Conservation (phyloP, 1,140 invertebrate genomes). For the Anthonomus grandis region DNA sequence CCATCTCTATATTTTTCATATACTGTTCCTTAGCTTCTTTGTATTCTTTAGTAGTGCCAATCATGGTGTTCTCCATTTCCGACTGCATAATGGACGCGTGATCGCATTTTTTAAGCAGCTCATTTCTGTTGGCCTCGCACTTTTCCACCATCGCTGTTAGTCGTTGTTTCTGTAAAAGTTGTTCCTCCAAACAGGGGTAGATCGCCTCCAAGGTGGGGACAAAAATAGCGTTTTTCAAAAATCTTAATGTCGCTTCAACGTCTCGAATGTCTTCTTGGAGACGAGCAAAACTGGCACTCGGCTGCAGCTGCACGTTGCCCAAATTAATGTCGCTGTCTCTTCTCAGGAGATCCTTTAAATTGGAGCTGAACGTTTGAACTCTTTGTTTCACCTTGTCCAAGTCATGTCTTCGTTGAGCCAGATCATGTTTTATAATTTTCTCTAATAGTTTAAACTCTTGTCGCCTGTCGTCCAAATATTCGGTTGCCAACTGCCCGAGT, state of each 20-base stretch:
- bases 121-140: slow-evolving; percentile 52
- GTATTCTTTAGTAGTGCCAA: slow-evolving; percentile 54
- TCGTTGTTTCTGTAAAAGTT: slow-evolving; percentile 53
- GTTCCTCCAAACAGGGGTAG: slow-evolving; percentile 55
- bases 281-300: slow-evolving; percentile 45
- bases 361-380: slow-evolving; percentile 55
- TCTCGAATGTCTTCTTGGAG: slow-evolving; percentile 51
- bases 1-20: slow-evolving; percentile 47
- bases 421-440: slow-evolving; percentile 56
- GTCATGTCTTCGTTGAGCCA: slow-evolving; percentile 57
- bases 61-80: slow-evolving; percentile 55
- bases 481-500: slow-evolving; percentile 60
- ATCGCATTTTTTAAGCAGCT: slow-evolving; percentile 53
- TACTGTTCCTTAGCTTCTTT: slow-evolving; percentile 52
- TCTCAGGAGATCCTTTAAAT: slow-evolving; percentile 56
- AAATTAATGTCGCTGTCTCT: slow-evolving; percentile 54
- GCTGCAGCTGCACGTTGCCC: slow-evolving; percentile 33
- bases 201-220: slow-evolving; percentile 51
- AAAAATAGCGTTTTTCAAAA: slow-evolving; percentile 51
- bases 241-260: slow-evolving; percentile 54
- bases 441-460: slow-evolving; percentile 56
- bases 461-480: slow-evolving; percentile 59
- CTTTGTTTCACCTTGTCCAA: slow-evolving; percentile 52
- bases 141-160: slow-evolving; percentile 52
- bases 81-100: slow-evolving; percentile 56